Base-by-base conservation (phyloP, 2,797 vertebrate genomes). In the Rhinichthys osculus region DNA sequence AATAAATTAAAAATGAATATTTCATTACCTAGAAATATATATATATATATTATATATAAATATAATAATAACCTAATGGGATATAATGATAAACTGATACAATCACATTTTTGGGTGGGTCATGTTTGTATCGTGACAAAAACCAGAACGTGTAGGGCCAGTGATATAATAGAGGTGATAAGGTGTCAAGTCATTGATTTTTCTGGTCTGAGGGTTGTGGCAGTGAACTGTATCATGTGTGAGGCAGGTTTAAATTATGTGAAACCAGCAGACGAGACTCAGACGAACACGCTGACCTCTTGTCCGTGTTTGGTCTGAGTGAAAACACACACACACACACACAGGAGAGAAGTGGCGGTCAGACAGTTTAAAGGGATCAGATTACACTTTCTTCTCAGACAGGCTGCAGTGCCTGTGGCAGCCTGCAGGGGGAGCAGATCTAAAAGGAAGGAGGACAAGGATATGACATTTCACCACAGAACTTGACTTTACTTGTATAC, bases 231-330 rank as follows among this genome's bases (percentile, higher is more conserved):
- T 42, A 82, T 82, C 47, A 67, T 62, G 67, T 72, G 69, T 64
- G 57, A 71, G 52, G 67, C 52, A 50, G 77, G 40, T 79, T 78
- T 72, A 71, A 85, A n/a, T 80, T 40, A 79, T 47, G 40, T 59
- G 33, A 52, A 83, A 50, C 54, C 19, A 64, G 57, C 42, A 64
- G 80, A 88, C 85, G 84, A 33, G 81, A 82, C 89, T 62, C 84
- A 62, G 69, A 91, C 89, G 88, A 91, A 83, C 72, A 78, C 54
- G 1, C 40, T 93, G 93, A 94, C 92, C 92, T 93, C 88, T 90
- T 93, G 92, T 89, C 89, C 91, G 90, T 93, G 94, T 94, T 93
- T 93, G 91, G 93, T 94, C 93, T 94, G 92, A 92, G 35, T 70
- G 79, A 90, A 88, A 86, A 82, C 91, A 89, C 79, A 91, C 0